These are phyloP conservation scores for Kryptolebias ocellatus DNA, from an alignment of 2,797 vertebrate species.

Conservation along the genomic window DNA sequence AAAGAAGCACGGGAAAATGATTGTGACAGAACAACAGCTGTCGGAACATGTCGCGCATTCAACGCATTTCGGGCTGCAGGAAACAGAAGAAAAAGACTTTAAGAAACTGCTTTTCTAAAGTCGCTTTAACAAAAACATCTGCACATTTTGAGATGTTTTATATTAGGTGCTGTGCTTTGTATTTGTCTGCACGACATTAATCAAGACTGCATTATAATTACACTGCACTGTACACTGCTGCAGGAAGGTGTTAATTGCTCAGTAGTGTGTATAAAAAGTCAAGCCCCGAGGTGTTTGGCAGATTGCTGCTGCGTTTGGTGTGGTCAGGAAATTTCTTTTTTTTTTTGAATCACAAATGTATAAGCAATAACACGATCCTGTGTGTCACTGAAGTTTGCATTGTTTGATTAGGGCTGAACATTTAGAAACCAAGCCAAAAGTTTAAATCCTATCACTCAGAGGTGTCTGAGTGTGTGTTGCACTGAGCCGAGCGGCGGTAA, in stretches of 20 bases:
- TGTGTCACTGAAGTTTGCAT: conserved; percentile 66
- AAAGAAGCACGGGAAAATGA: conserved; percentile 75
- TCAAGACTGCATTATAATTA: conserved; percentile 56
- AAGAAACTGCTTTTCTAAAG: conserved; percentile 65
- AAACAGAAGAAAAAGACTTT: conserved; percentile 52
- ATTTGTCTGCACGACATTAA: conserved; percentile 46
- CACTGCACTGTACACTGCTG: conserved; percentile 47
- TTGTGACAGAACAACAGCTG: conserved; percentile 60
- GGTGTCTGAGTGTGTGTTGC: conserved; percentile 78
- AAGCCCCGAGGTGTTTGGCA: conserved; percentile 64
- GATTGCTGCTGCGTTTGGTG: conserved; percentile 49
- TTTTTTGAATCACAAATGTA: conserved; percentile 60
- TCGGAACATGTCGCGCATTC: conserved; percentile 67
- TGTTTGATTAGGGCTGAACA: conserved; percentile 77
- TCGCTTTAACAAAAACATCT: conserved; percentile 53
- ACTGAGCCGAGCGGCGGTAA: conserved; percentile 69
- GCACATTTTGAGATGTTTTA: not conserved
- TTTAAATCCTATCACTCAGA: conserved; percentile 76
- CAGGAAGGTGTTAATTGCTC: conserved; percentile 68
- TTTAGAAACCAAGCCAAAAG: conserved; percentile 59
- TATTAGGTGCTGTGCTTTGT: not conserved
- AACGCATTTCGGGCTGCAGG: conserved; percentile 36
- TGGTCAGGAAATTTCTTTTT: conserved; percentile 53
- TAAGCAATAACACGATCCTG: conserved; percentile 56
- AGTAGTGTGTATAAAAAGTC: conserved; percentile 51